Evolutionary conservation across 2,888 invertebrate genomes (phyloP).

Genomic region (Liopterus haemorrhoidalis): DNA sequence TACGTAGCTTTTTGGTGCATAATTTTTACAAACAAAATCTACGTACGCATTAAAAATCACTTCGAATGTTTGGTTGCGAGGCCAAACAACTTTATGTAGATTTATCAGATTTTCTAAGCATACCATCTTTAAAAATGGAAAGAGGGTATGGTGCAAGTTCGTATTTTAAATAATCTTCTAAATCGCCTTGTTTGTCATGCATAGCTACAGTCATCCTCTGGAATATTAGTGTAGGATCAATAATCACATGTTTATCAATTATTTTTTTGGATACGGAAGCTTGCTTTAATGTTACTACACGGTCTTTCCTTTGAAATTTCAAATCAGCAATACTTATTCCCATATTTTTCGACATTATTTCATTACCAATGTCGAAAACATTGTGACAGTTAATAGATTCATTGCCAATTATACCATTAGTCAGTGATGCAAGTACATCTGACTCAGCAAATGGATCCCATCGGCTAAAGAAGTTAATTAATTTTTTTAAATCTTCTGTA

Average conservation of each 20-base stretch:
- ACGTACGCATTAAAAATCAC: slow-evolving; percentile 32
- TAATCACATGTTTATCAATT: slow-evolving; percentile 20
- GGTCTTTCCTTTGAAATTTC: slow-evolving; percentile 31
- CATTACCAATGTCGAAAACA: too few relatives aligned
- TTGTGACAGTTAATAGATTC: too few relatives aligned
- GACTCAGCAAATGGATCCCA: slow-evolving; percentile 32
- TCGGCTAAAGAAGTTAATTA: slow-evolving; percentile 30
- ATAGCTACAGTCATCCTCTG: slow-evolving; percentile 32
- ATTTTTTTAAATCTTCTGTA: slow-evolving; percentile 28
- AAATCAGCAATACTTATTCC: slow-evolving; percentile 26
- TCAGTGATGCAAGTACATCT: too few relatives aligned
- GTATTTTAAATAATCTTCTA: slow-evolving; percentile 27
- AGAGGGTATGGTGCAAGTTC: slow-evolving; percentile 23
- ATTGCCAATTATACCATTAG: too few relatives aligned
- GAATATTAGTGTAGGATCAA: slow-evolving; percentile 30
- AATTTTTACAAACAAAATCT: slow-evolving; percentile 27
- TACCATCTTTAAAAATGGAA: slow-evolving; percentile 12
- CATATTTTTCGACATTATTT: too few relatives aligned
- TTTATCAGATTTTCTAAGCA: slow-evolving; percentile 23
- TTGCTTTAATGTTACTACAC: too few relatives aligned
- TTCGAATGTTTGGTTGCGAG: slow-evolving; percentile 27
- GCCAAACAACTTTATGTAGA: slow-evolving; percentile 32
- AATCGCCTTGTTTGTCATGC: slow-evolving; percentile 31
- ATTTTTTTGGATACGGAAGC: too few relatives aligned
- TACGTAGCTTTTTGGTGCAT: slow-evolving; percentile 27